Percentiles rank a stretch among this genome's conserved stretches.
phyloP scores from a whole-genome alignment of 2,797 vertebrate genomes.

The Sebastes baramenuke region DNA sequence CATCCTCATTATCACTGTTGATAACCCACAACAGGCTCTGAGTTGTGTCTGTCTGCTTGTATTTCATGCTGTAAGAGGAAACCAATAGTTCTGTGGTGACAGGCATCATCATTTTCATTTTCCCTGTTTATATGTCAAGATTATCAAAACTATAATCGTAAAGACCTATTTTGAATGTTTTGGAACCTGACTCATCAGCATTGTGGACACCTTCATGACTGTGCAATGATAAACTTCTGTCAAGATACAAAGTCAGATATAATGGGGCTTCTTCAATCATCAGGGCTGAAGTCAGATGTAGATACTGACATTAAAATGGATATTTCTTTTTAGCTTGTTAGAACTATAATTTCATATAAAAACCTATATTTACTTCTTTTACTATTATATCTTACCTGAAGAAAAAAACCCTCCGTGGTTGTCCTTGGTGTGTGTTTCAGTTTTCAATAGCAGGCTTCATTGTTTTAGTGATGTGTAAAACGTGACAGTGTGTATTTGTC shows the following conservation, averaged over 20 bases:
- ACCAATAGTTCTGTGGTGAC: too few relatives aligned
- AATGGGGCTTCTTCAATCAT: not conserved
- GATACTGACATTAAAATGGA: too few relatives aligned
- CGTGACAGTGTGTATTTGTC: not conserved
- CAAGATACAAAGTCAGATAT: too few relatives aligned
- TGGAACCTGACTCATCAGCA: not conserved
- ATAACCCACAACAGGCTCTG: not conserved
- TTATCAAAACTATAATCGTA: constrained; percentile 30
- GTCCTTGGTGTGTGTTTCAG: not conserved
- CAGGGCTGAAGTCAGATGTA: not conserved
- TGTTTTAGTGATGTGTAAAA: not conserved
- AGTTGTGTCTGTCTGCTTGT: not conserved
- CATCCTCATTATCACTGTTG: not conserved
- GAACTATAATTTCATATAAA: too few relatives aligned
- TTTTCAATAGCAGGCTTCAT: not conserved
- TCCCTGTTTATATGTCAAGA: not conserved
- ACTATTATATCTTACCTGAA: not conserved
- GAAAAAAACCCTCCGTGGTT: not conserved
- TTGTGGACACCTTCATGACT: not conserved
- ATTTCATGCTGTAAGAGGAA: not conserved
- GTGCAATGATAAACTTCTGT: not conserved
- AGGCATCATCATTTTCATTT: too few relatives aligned
- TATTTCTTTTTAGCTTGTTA: too few relatives aligned
- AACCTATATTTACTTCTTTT: too few relatives aligned
- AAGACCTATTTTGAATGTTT: constrained; percentile 8